These are phyloP conservation scores for Drosophila trichaetosa DNA, from an alignment of 2,888 invertebrate species.

Conservation along the genomic window DNA sequence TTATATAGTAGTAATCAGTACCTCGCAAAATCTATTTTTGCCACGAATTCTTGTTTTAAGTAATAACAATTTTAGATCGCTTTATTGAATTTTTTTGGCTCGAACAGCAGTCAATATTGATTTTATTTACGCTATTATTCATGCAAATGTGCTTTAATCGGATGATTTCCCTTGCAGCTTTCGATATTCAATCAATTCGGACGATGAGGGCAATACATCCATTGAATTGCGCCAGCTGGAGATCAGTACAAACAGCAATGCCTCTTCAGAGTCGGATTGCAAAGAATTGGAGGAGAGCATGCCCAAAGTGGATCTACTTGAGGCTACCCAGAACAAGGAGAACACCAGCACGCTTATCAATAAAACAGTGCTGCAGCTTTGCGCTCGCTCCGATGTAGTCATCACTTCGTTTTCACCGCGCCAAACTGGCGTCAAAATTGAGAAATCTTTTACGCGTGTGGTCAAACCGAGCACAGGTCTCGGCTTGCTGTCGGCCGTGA, in stretches of 20 bases:
- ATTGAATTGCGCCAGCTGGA: slow-evolving; percentile 60
- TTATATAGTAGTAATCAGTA: not conserved
- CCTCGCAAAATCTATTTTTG: not conserved
- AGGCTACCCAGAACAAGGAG: slow-evolving; percentile 77
- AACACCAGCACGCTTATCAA: slow-evolving; percentile 61
- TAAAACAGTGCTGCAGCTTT: slow-evolving; percentile 55
- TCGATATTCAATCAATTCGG: slow-evolving; percentile 80
- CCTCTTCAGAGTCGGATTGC: slow-evolving; percentile 1
- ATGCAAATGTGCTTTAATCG: not conserved
- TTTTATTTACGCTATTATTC: not conserved
- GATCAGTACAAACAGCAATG: slow-evolving; percentile 9
- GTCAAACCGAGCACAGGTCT: slow-evolving; percentile 38
- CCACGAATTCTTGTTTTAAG: not conserved
- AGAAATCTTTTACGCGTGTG: slow-evolving; percentile 81
- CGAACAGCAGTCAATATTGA: not conserved
- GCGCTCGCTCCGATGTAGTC: slow-evolving; percentile 78
- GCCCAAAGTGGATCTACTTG: slow-evolving; percentile 70
- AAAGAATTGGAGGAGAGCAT: slow-evolving; percentile 47
- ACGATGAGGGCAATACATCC: slow-evolving; percentile 78
- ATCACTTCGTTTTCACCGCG: slow-evolving; percentile 84
- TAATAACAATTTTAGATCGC: not conserved
- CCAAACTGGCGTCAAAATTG: slow-evolving; percentile 74
- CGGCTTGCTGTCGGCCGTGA: slow-evolving; percentile 11
- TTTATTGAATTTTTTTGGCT: not conserved
- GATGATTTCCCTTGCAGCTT: slow-evolving; percentile 64